These are phyloP conservation scores for Rhadina sibilatrix DNA, from an alignment of 2,113 vertebrate species.

Conservation along the genomic window DNA sequence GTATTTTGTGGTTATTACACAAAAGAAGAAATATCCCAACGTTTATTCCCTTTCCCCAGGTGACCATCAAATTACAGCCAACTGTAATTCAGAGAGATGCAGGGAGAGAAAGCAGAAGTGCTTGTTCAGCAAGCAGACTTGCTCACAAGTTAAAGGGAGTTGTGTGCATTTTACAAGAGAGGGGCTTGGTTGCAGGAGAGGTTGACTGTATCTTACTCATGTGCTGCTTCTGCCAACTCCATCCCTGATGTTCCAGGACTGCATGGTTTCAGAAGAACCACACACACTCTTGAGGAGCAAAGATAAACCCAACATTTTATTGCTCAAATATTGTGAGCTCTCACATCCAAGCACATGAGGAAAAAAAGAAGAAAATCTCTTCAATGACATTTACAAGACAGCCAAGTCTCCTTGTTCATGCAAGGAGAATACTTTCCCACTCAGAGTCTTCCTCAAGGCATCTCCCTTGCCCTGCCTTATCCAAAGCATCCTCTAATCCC, in stretches of 20 bases:
- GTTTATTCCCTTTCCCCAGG: not conserved
- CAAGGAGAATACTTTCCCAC: not conserved
- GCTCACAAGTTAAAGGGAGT: not conserved
- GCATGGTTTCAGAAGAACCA: not conserved
- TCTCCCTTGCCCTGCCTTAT: not conserved
- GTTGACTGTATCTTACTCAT: not conserved
- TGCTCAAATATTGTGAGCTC: not conserved
- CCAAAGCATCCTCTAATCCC: not conserved
- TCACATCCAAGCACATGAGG: not conserved
- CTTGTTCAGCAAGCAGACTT: not conserved
- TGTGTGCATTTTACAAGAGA: rapidly evolving
- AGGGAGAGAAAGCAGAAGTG: not conserved
- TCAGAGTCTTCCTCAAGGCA: not conserved
- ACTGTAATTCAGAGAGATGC: not conserved
- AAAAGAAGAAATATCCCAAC: not conserved
- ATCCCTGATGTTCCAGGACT: not conserved
- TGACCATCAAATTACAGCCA: not conserved
- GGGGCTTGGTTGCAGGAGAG: not conserved
- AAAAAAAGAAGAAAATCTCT: not conserved
- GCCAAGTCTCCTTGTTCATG: not conserved
- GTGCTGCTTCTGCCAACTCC: not conserved
- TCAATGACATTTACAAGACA: not conserved
- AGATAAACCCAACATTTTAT: not conserved
- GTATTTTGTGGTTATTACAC: not conserved
- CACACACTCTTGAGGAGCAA: not conserved